A percentile compares a stretch with the other conserved stretches of the same genome.
These are phyloP conservation scores for Echeneis naucrates DNA, from an alignment of 2,797 vertebrate genomes.

Conservation along the genomic window DNA sequence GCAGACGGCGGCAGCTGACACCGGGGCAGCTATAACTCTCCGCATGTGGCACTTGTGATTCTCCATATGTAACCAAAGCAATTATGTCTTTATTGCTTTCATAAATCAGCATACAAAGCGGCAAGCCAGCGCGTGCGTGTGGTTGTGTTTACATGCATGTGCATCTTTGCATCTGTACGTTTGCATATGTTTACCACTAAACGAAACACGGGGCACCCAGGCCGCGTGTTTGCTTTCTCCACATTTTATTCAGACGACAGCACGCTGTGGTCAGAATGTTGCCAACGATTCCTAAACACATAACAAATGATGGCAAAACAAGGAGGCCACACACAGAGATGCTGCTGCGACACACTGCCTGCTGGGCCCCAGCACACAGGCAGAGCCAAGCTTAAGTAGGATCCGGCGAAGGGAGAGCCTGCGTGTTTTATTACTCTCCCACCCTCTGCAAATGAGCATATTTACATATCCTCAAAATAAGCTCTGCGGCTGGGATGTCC, in stretches of 20 bases:
- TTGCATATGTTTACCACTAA: slow-evolving; percentile 61
- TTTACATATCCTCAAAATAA: slow-evolving; percentile 55
- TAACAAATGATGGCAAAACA: slow-evolving; percentile 84
- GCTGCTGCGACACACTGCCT: slow-evolving; percentile 69
- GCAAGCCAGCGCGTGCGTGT: slow-evolving; percentile 15
- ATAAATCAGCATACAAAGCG: slow-evolving; percentile 49
- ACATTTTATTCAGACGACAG: slow-evolving; percentile 62
- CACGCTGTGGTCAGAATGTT: slow-evolving; percentile 78
- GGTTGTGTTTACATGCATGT: slow-evolving; percentile 51
- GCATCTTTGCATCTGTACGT: slow-evolving; percentile 49
- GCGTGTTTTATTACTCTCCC: slow-evolving; percentile 63
- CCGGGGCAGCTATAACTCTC: slow-evolving; percentile 24
- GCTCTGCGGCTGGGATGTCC: slow-evolving; percentile 31
- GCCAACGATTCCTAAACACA: slow-evolving; percentile 83
- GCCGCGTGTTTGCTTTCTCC: slow-evolving; percentile 60
- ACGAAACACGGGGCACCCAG: slow-evolving; percentile 51
- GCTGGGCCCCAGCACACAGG: slow-evolving; percentile 68
- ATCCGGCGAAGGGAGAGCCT: slow-evolving; percentile 44
- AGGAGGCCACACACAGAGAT: slow-evolving; percentile 83
- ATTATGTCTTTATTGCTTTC: slow-evolving; percentile 60
- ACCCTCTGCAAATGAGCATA: slow-evolving; percentile 54
- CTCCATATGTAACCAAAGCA: slow-evolving; percentile 64
- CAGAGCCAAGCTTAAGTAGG: slow-evolving; percentile 55
- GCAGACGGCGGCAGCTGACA: slow-evolving; percentile 55
- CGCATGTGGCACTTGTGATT: slow-evolving; percentile 60